These are phyloP conservation scores for Phallusia fumigata DNA, from an alignment of 23 tunicate genomes.

Conservation along the genomic window DNA sequence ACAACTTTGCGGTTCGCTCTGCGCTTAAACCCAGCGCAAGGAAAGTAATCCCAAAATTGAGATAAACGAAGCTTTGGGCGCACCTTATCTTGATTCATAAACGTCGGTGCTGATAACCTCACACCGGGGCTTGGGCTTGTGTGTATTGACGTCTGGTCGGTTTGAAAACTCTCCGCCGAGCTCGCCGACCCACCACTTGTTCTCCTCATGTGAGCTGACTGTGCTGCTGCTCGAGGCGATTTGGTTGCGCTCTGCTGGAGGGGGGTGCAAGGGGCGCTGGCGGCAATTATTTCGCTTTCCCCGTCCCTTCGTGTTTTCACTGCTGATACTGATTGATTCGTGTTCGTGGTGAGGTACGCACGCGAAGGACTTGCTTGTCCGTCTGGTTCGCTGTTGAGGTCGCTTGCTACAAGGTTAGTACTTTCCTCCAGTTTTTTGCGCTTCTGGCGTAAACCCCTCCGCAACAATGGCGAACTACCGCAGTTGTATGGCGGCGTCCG, in stretches of 20 bases:
- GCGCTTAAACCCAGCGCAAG: not conserved
- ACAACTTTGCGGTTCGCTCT: too few relatives aligned
- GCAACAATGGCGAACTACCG: conserved; percentile 25
- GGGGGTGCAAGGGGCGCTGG: not conserved
- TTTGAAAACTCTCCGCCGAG: conserved; percentile 87
- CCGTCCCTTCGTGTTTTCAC: not conserved
- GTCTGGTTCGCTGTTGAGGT: not conserved
- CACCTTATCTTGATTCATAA: conserved; percentile 26
- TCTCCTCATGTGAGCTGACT: conserved; percentile 35
- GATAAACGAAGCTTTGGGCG: not conserved
- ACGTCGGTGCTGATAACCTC: conserved; percentile 54
- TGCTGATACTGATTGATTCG: not conserved
- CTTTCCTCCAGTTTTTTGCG: conserved; percentile 2
- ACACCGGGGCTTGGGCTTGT: conserved; percentile 60
- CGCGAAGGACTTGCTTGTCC: not conserved
- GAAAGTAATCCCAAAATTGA: conserved; percentile 3
- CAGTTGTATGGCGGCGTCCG: conserved; percentile 19
- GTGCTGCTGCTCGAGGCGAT: conserved; percentile 32
- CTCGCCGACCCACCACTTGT: conserved; percentile 95
- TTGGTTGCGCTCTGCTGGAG: conserved; percentile 6
- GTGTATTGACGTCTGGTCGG: conserved; percentile 83
- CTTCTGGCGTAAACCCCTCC: conserved; percentile 16
- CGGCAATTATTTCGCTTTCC: not conserved
- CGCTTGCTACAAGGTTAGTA: not conserved
- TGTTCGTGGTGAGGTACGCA: not conserved